These are phyloP conservation scores for Megathymus violae DNA, from an alignment of 1,140 invertebrate genomes.

Conservation along the genomic window DNA sequence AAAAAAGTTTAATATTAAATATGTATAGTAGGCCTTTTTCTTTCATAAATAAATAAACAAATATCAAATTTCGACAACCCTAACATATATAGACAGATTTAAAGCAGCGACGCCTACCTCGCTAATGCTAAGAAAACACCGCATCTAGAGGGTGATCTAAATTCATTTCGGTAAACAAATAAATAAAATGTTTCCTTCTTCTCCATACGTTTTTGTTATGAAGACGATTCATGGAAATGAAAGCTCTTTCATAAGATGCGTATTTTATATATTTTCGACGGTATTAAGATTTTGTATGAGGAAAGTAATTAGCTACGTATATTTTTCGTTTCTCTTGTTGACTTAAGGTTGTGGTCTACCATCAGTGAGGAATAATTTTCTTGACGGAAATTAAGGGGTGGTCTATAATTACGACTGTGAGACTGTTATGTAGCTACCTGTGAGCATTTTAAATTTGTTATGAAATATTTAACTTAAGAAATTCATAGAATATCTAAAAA, in stretches of 20 bases:
- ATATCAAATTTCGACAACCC: conserved; percentile 48
- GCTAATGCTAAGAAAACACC: conserved; percentile 79
- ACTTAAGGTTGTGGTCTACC: conserved; percentile 11
- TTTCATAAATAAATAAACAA: conserved; percentile 7
- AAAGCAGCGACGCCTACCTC: conserved; percentile 63
- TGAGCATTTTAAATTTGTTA: not conserved
- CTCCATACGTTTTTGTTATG: conserved; percentile 57
- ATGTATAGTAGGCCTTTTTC: not conserved
- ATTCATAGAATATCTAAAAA: conserved; percentile 2
- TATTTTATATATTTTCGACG: conserved; percentile 25
- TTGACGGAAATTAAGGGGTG: conserved; percentile 19
- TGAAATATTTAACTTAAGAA: too few relatives aligned
- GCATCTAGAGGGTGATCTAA: conserved; percentile 71
- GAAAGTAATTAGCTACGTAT: conserved; percentile 24
- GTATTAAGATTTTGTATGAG: conserved; percentile 30
- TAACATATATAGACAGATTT: conserved; percentile 67
- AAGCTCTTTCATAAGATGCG: conserved; percentile 15
- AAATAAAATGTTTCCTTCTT: conserved; percentile 66
- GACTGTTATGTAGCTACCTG: not conserved
- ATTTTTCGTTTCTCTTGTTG: conserved; percentile 16
- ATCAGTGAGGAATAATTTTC: conserved; percentile 15
- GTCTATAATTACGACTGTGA: conserved; percentile 9
- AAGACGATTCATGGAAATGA: conserved; percentile 31
- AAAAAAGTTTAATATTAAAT: conserved; percentile 3
- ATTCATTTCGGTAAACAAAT: conserved; percentile 69